These are phyloP conservation scores for Nannoperca australis DNA, from an alignment of 2,797 vertebrate species.

Conservation along the genomic window DNA sequence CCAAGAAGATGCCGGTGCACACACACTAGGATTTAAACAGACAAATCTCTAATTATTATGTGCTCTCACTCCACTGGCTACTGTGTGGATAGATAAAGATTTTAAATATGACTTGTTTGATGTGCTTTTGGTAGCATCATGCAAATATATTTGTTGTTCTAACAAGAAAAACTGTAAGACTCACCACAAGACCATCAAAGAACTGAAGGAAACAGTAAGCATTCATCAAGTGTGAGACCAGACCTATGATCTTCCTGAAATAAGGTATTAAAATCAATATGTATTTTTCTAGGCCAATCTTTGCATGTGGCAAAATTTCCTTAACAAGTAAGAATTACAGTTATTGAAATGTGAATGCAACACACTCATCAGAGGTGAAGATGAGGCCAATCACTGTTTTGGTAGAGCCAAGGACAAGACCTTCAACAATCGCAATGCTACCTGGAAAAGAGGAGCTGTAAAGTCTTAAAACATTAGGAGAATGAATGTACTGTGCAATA, in stretches of 20 bases:
- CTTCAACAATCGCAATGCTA: slow-evolving; percentile 77
- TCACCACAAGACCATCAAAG: slow-evolving; percentile 87
- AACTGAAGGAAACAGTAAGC: slow-evolving; percentile 86
- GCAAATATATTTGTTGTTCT: background rate
- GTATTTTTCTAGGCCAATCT: background rate
- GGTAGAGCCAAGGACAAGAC: slow-evolving; percentile 69
- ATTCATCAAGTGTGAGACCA: slow-evolving; percentile 85
- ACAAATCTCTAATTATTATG: slow-evolving; percentile 13
- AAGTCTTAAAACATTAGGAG: background rate
- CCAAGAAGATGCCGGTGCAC: slow-evolving; percentile 89
- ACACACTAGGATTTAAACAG: slow-evolving; percentile 83
- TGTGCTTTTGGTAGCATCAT: background rate
- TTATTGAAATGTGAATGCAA: background rate
- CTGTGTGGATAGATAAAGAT: background rate
- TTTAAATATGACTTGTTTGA: background rate
- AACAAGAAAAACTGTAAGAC: background rate
- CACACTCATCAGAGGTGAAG: slow-evolving; percentile 92
- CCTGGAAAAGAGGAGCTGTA: slow-evolving; percentile 55
- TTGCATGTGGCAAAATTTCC: background rate
- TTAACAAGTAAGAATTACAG: background rate
- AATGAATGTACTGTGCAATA: background rate
- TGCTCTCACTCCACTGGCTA: background rate
- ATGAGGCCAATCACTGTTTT: slow-evolving; percentile 87
- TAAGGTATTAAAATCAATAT: background rate
- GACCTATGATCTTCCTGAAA: slow-evolving; percentile 83